These are phyloP conservation scores for Dermochelys coriacea DNA, from an alignment of 2,797 vertebrate species.

Conservation along the genomic window DNA sequence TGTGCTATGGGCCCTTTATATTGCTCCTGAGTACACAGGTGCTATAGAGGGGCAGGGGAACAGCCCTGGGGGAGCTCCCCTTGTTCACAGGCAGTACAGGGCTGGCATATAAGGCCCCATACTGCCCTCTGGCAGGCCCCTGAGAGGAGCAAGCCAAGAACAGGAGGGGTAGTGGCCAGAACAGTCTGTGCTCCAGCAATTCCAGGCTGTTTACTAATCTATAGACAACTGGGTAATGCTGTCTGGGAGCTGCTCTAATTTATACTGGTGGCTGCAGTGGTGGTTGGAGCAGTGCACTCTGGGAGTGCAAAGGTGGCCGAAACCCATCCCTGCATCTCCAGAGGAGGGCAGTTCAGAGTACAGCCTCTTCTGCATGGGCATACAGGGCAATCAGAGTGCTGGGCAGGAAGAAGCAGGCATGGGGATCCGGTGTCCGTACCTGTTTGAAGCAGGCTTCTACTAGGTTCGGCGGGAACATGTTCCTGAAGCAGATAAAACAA, in stretches of 20 bases:
- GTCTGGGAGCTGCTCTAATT: background rate
- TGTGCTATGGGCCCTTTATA: background rate
- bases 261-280: background rate
- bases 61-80: background rate
- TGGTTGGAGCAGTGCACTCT: background rate
- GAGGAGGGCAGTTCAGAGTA: background rate
- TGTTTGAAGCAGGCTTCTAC: slow-evolving; percentile 98
- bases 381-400: background rate
- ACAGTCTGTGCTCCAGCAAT: background rate
- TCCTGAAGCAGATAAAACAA: slow-evolving; percentile 83
- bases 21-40: background rate
- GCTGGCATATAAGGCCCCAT: background rate
- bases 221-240: background rate
- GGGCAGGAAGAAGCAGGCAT: background rate
- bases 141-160: background rate
- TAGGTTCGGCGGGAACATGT: slow-evolving; percentile 98
- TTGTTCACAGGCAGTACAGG: background rate
- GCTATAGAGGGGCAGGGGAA: background rate
- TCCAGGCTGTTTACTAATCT: background rate
- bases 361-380: rapidly evolving
- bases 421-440: slow-evolving; percentile 80
- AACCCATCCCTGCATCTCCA: background rate
- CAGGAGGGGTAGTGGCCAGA: background rate
- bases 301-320: background rate
- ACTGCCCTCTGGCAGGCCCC: background rate